Percentiles rank a stretch among this genome's conserved stretches.
phyloP scores from a whole-genome alignment of 2,797 vertebrate species.

The Pangasius larnaudii region DNA sequence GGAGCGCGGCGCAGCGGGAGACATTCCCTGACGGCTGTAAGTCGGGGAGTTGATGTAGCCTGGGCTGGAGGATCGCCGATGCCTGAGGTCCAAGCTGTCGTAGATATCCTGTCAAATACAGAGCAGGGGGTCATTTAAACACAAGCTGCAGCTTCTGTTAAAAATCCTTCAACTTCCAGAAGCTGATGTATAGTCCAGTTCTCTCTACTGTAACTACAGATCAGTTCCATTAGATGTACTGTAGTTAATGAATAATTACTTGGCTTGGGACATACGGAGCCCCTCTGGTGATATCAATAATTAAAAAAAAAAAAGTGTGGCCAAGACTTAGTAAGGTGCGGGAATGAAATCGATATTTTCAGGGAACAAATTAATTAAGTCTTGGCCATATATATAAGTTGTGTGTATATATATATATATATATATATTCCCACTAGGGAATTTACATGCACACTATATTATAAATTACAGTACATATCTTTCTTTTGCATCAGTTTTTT shows the following conservation, averaged over 20 bases:
- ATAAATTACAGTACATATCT: too few species aligned
- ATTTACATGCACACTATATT: too few species aligned
- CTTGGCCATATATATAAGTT: background rate
- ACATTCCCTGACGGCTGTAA: constrained; percentile 87
- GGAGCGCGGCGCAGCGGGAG: constrained; percentile 82
- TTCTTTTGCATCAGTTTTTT: too few species aligned
- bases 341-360: background rate
- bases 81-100: constrained; percentile 85
- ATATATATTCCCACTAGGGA: too few species aligned
- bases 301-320: background rate
- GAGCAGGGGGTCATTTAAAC: background rate
- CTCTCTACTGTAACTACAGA: background rate
- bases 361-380: background rate
- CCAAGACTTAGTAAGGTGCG: background rate
- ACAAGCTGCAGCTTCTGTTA: background rate
- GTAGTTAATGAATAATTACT: background rate
- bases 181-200: background rate
- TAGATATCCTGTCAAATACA: constrained; percentile 83
- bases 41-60: constrained; percentile 91
- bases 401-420: too few species aligned
- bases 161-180: background rate
- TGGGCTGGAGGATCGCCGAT: constrained; percentile 88
- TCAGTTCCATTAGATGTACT: background rate
- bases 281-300: background rate
- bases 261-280: background rate